Evolutionary conservation across 2,113 vertebrate species (phyloP).

Genomic region (Macaca mulatta): DNA sequence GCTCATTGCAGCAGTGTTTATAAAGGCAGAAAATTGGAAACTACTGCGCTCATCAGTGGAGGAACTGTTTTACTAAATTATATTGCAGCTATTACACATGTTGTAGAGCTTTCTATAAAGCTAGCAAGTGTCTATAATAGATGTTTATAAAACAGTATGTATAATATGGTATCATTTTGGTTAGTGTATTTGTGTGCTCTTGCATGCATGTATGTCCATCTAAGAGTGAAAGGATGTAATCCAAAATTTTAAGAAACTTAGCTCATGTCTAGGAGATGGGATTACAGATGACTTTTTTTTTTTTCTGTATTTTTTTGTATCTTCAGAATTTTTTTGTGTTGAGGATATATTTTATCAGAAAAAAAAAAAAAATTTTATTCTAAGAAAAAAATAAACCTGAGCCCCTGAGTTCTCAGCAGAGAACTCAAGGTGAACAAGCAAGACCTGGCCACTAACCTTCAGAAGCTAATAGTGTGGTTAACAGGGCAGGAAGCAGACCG

Average conservation of each 20-base stretch:
- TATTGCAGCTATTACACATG: conserved; percentile 59
- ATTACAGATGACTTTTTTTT: background rate
- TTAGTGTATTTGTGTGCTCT: background rate
- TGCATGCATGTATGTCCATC: accelerated
- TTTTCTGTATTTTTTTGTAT: background rate
- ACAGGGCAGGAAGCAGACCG: background rate
- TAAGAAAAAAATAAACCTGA: background rate
- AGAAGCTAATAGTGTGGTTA: background rate
- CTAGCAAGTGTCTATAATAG: conserved; percentile 6
- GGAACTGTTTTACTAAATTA: conserved; percentile 48
- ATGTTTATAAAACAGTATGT: conserved; percentile 27
- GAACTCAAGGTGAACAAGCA: background rate
- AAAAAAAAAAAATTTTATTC: background rate
- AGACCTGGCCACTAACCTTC: background rate
- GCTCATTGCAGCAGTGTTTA: conserved; percentile 33
- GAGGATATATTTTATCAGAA: background rate
- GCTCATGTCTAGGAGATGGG: background rate
- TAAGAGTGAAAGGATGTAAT: background rate
- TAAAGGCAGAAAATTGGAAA: conserved; percentile 68
- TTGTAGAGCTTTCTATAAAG: conserved; percentile 34
- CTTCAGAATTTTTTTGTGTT: background rate
- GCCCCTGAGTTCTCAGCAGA: background rate
- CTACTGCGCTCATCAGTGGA: conserved; percentile 46
- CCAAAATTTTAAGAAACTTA: background rate
- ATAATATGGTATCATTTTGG: background rate